Percentiles rank a stretch among this genome's conserved stretches.
These are phyloP conservation scores for Arctopsyche grandis DNA, from an alignment of 1,140 invertebrate genomes.

Conservation along the genomic window DNA sequence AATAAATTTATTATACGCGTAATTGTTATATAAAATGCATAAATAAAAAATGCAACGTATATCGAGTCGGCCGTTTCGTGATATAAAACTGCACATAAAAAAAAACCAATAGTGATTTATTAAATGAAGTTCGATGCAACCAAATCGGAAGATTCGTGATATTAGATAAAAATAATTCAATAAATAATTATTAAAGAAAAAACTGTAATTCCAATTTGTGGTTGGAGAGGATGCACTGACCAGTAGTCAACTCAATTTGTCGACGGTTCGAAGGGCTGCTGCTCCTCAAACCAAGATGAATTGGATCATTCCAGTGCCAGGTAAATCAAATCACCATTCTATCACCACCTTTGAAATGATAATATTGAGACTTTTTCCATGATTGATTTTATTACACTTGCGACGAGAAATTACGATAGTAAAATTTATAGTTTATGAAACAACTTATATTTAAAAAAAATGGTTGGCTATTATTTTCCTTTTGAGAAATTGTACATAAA, in stretches of 20 bases:
- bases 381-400: not conserved
- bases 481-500: no score
- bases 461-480: no score
- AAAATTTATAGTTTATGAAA: no score
- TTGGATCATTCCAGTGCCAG: conserved; percentile 41
- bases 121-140: conserved; percentile 26
- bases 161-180: conserved; percentile 37
- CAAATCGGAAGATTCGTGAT: conserved; percentile 30
- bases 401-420: no score
- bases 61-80: not conserved
- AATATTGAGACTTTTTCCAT: conserved; percentile 7
- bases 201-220: not conserved
- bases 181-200: conserved; percentile 2
- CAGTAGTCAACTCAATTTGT: not conserved
- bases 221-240: conserved; percentile 30
- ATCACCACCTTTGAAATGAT: not conserved
- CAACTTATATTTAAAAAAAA: no score
- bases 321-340: not conserved
- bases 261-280: conserved; percentile 25
- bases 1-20: not conserved
- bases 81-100: not conserved
- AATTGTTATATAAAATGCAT: not conserved
- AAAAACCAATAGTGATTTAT: not conserved
- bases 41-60: not conserved
- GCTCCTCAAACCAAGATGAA: conserved; percentile 35